Evolutionary conservation across 2,797 vertebrate genomes (phyloP).

Genomic region (Gymnodraco acuticeps): DNA sequence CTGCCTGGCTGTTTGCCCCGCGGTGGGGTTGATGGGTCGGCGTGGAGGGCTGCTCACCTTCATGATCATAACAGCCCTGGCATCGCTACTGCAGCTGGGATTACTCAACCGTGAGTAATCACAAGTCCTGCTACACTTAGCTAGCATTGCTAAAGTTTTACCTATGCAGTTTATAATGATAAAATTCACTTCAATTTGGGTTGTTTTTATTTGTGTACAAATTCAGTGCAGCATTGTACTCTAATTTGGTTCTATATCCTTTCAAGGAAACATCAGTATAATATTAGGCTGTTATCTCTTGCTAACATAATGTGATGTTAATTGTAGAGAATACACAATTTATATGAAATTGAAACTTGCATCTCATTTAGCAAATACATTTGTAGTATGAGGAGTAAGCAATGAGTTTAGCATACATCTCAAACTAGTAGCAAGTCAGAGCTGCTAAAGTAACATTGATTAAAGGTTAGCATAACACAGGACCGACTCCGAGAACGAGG

Average conservation of each 20-base stretch:
- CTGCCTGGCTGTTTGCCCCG: conserved; percentile 92
- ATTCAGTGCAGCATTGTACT: too few relatives aligned
- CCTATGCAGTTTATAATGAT: not conserved
- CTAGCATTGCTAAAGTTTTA: not conserved
- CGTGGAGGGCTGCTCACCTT: conserved; percentile 95
- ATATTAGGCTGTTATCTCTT: not conserved
- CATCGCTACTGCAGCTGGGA: conserved; percentile 95
- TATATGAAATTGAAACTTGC: not conserved
- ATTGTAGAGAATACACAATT: too few relatives aligned
- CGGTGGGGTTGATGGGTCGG: conserved; percentile 92
- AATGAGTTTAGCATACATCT: too few relatives aligned
- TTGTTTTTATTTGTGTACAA: not conserved
- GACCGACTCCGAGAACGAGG: not conserved
- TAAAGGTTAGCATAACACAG: not conserved
- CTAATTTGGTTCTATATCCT: not conserved
- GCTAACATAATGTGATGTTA: not conserved
- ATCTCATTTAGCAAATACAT: too few relatives aligned
- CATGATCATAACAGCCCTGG: conserved; percentile 96
- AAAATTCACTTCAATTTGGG: not conserved
- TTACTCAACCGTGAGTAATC: conserved; percentile 93
- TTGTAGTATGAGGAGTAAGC: not conserved
- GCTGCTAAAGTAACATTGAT: not conserved
- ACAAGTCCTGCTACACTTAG: not conserved
- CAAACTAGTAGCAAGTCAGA: too few relatives aligned
- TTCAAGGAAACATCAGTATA: too few relatives aligned